Evolutionary conservation across 2,113 vertebrate genomes (phyloP).

Genomic region (Paedocypris sp.): DNA sequence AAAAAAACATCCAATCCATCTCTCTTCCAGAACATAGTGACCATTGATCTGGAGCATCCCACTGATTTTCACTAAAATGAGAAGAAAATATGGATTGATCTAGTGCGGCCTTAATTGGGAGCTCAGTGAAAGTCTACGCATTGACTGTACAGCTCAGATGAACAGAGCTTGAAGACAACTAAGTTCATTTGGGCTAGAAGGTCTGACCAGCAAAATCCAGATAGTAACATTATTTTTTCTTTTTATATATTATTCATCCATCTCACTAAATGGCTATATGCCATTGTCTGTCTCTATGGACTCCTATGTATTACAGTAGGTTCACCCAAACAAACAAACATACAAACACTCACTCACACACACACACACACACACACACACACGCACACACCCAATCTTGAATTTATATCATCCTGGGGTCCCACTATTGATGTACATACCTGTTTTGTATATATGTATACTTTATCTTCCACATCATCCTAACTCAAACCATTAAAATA

Average conservation of each 20-base stretch:
- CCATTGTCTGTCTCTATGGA: neutral
- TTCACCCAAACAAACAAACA: too few species aligned
- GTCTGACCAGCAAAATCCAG: neutral
- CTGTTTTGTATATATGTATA: too few species aligned
- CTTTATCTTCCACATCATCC: too few species aligned
- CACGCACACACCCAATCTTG: too few species aligned
- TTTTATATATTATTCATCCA: neutral
- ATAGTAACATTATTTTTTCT: neutral
- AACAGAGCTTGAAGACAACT: slow-evolving; percentile 9
- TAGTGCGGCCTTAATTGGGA: slow-evolving; percentile 57
- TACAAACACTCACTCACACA: too few species aligned
- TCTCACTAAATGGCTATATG: neutral
- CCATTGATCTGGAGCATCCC: slow-evolving; percentile 48
- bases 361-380: too few species aligned
- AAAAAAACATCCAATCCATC: slow-evolving; percentile 27
- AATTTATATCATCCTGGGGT: too few species aligned
- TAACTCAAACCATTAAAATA: too few species aligned
- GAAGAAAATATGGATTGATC: slow-evolving; percentile 47
- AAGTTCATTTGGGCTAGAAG: neutral
- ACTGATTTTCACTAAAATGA: slow-evolving; percentile 36
- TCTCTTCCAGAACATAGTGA: slow-evolving; percentile 24
- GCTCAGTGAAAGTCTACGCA: slow-evolving; percentile 53
- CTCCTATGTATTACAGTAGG: too few species aligned
- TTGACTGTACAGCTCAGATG: slow-evolving; percentile 36
- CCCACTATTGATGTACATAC: too few species aligned